Evolutionary conservation across 2,797 vertebrate species (phyloP), one percentile per base, ranked within the genome.

Genomic region (Eidolon dupreanum): DNA sequence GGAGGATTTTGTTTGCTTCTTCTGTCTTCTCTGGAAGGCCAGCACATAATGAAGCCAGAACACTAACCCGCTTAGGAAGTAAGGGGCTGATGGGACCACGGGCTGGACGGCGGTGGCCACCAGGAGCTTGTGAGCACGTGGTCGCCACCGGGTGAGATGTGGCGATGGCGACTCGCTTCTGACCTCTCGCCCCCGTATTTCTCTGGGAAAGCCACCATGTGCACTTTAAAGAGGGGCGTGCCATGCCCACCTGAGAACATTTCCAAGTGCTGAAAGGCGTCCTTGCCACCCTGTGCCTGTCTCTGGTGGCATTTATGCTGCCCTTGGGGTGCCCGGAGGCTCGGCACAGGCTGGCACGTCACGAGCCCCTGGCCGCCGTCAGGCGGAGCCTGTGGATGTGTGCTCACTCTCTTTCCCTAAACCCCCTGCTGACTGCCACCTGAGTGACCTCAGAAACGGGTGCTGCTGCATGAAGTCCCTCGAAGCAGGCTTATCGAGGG

Each of bases 121-220:
- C 2, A 1, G 3, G 28, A 46, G n/a, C 11, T n/a, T 8, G 3
- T 16, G 75, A 57, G 43, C 13, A 20, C 1, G 2, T 0, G 3
- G 28, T 28, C 0, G 0, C 33, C 13, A 2, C 11, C 9, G 49
- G 5, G 19, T 9, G 8, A 38, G 53, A 12, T 6, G 5, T 5
- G 24, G 20, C 7, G 43, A 31, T 3, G 6, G 20, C 0, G 28
- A 19, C 61, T 71, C 53, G 17, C 53, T 57, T 57, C 33, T 0
- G 16, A 53, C 5, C 31, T 53, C 53, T 26, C 43, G 38, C 8
- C 12, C 6, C 38, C 1, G 0, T 4, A 15, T 12, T 61, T 83
- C 70, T 41, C 26, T 11, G 26, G 41, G 49, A 87, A 3, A 63
- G 13, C 26, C 13, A 19, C 61, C 0, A 1, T 0, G 22, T 16